Base-by-base conservation (phyloP, 1,140 invertebrate genomes). In the Cataglyphis hispanica region DNA sequence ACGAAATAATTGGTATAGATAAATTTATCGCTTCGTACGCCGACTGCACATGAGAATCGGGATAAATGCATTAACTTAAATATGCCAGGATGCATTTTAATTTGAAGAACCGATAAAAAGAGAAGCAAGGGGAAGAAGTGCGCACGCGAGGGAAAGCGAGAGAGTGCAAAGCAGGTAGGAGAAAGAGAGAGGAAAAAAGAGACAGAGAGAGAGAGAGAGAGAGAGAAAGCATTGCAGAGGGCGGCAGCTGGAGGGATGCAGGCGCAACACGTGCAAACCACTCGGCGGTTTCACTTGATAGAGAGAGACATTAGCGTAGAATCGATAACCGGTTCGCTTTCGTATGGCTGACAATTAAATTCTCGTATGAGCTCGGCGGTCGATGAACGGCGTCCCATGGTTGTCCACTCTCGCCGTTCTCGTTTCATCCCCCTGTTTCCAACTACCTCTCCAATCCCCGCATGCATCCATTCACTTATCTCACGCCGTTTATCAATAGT, bases 291-390 rank as follows among this genome's bases (percentile, higher is more conserved):
- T 83, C 40, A 56, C 53, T 58, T 27, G 78, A 83, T 46, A 69
- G 58, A 83, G 60, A 86, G 69, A 84, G 60, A 87, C 43, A 63
- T 77, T 87, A 75, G 67, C 67, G 85, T 87, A 61, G 77, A 91
- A 92, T 92, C 91, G 89, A 92, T 92, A 91, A 92, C 81, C 89
- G 86, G 69, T 53, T 89, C 84, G 40, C 56, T 88, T 88, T 84
- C 89, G 87, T 90, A 90, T 91, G 86, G 85, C 87, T 87, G 91
- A 91, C 90, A 92, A 92, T 92, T 92, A 92, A 92, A 92, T 91
- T 90, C 89, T 91, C 91, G 86, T 91, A 88, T 89, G 74, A 86
- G 43, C 75, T 87, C 61, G 43, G 76, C 78, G 78, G 78, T 83
- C 78, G 78, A 83, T 83, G 78, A 83, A 83, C 78, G 67, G 53